Evolutionary conservation across 2,113 vertebrate genomes (phyloP).

Genomic region (Chaetorhynchus papuensis): DNA sequence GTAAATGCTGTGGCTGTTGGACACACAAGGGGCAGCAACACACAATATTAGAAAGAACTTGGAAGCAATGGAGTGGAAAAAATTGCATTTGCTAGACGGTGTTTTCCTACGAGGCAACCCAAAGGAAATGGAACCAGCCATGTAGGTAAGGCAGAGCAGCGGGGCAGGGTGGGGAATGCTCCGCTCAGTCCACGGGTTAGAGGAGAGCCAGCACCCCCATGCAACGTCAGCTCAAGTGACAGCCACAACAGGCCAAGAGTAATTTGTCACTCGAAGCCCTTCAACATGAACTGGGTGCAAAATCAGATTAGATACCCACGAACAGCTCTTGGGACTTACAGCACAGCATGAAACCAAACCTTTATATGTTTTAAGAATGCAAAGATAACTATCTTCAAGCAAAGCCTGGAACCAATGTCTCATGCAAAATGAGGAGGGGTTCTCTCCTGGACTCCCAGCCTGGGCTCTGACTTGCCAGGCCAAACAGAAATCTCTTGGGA

Average conservation of each 20-base stretch:
- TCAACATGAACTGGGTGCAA: fast-evolving
- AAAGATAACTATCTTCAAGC: not conserved
- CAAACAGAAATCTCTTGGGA: fast-evolving
- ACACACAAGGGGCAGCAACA: not conserved
- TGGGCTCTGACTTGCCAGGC: not conserved
- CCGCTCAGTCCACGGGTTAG: not conserved
- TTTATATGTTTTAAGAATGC: not conserved
- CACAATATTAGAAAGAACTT: not conserved
- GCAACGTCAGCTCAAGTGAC: not conserved
- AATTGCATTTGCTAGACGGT: not conserved
- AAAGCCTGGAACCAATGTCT: not conserved
- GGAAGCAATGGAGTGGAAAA: conserved; percentile 19
- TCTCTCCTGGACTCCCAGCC: not conserved
- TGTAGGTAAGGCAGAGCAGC: not conserved
- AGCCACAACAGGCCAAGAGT: not conserved
- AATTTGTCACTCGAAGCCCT: not conserved
- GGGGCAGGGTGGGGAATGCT: fast-evolving
- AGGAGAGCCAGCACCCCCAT: fast-evolving
- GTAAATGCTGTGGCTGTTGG: not conserved
- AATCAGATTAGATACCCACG: not conserved
- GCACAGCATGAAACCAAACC: not conserved
- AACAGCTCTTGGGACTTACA: not conserved
- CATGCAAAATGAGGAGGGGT: not conserved
- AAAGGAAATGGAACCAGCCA: not conserved
- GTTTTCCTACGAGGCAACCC: not conserved